Percentiles rank a stretch among this genome's conserved stretches.
These are phyloP conservation scores for Sylvia atricapilla DNA, from an alignment of 2,113 vertebrate species.

Conservation along the genomic window DNA sequence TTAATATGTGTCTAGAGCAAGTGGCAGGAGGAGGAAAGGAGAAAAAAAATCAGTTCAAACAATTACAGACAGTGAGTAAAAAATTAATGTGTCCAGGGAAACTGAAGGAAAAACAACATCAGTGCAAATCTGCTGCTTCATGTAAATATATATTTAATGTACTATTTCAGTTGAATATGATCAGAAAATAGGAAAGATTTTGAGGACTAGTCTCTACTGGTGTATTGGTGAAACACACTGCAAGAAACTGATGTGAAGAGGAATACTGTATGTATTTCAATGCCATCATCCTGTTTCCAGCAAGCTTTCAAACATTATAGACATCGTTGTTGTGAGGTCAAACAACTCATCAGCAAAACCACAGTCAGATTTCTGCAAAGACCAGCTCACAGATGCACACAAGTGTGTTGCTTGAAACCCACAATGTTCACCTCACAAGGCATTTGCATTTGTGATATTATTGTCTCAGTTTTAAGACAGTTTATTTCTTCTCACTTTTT, in stretches of 20 bases:
- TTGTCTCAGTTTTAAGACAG: not conserved
- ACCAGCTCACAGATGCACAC: not conserved
- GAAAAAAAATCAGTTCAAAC: not conserved
- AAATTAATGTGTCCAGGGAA: not conserved
- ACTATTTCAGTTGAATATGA: not conserved
- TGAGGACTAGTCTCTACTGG: not conserved
- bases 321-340: not conserved
- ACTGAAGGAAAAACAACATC: not conserved
- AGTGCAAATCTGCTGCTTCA: not conserved
- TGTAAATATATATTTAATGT: not conserved
- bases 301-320: not conserved
- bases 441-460: not conserved
- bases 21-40: not conserved
- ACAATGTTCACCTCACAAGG: not conserved
- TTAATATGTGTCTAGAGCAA: constrained; percentile 4
- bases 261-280: not conserved
- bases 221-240: not conserved
- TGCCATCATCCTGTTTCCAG: not conserved
- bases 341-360: not conserved
- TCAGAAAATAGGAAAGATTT: not conserved
- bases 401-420: not conserved
- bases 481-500: not conserved
- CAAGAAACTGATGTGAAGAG: not conserved
- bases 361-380: not conserved
- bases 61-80: not conserved